Evolutionary conservation across 2,797 vertebrate species (phyloP).

Genomic region (Galagoides demidoff): DNA sequence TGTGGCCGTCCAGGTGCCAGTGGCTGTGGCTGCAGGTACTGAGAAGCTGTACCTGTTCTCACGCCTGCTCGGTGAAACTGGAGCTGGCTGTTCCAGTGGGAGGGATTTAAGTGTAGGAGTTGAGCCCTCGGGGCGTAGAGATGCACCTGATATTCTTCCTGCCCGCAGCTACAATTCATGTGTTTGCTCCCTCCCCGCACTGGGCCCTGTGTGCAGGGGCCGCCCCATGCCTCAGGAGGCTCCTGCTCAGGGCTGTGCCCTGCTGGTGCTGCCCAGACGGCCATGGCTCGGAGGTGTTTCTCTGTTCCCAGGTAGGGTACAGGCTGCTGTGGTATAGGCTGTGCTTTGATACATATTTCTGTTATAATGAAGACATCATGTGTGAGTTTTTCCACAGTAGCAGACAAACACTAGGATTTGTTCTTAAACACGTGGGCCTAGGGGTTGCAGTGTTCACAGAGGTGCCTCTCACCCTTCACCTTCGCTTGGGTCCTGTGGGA

Average conservation of each 20-base stretch:
- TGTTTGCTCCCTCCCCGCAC: constrained; percentile 86
- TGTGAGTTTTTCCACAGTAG: not conserved
- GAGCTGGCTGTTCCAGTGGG: constrained; percentile 93
- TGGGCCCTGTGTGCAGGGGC: not conserved
- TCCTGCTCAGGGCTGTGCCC: constrained; percentile 4
- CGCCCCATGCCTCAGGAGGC: constrained; percentile 79
- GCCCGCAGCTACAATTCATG: constrained; percentile 97
- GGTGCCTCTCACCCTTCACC: not conserved
- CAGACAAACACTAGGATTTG: not conserved
- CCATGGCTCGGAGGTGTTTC: not conserved
- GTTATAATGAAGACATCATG: accelerated
- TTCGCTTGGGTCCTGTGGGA: constrained; percentile 66
- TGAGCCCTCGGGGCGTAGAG: constrained; percentile 96
- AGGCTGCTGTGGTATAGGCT: not conserved
- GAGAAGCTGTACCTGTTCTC: constrained; percentile 88
- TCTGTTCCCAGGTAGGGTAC: not conserved
- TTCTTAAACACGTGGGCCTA: accelerated
- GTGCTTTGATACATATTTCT: too few relatives aligned
- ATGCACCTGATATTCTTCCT: constrained; percentile 97
- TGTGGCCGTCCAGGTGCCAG: not conserved
- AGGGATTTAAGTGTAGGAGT: constrained; percentile 95
- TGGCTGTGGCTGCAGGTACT: constrained; percentile 81
- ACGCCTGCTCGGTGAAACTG: constrained; percentile 89
- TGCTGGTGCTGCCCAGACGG: not conserved
- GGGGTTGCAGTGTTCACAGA: not conserved